Evolutionary conservation across 2,888 invertebrate species (phyloP), one percentile per base, ranked within the genome.

Genomic region (Eulithis testata): DNA sequence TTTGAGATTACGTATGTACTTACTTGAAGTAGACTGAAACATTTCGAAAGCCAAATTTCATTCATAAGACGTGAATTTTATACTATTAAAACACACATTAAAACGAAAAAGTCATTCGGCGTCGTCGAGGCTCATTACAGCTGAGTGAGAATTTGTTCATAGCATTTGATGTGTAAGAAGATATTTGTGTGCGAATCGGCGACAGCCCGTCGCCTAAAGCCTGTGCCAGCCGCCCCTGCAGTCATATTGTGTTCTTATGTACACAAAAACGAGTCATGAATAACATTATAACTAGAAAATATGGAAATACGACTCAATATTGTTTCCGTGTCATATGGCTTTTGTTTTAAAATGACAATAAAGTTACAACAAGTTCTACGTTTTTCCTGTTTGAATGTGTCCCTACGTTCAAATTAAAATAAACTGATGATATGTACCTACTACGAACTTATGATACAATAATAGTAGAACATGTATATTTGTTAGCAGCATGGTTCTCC

Each of bases 171-270:
- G 77, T 76, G 76, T 76, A 80, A 79, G 78, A 76, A 73, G 79
- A 80, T 80, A 81, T 81, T 76, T 72, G 76, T 76, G 81, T 81
- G 78, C 81, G 76, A 77, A 81, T 76, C 77, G 73, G 84, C 88
- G 88, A 85, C 90, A 76, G 69, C 66, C 75, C 80, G 91, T 84
- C 89, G 90, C 87, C 88, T 72, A 78, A 74, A 73, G 76, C 76
- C 78, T 74, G 81, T 88, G 91, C 90, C 89, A 88, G 82, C 77
- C 73, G 73, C 76, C 62, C 58, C 74, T 79, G 81, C 79, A 81
- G 71, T 76, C 73, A 73, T 72, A 75, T 74, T 70, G 71, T 74
- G 73, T 66, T 65, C 51, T 69, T 72, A 70, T 71, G 68, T 76
- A 72, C 67, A 76, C 56, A 66, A 53, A 61, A 49, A 57, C 49